Base-by-base conservation (phyloP, 2,797 vertebrate species). In the Echiichthys vipera region DNA sequence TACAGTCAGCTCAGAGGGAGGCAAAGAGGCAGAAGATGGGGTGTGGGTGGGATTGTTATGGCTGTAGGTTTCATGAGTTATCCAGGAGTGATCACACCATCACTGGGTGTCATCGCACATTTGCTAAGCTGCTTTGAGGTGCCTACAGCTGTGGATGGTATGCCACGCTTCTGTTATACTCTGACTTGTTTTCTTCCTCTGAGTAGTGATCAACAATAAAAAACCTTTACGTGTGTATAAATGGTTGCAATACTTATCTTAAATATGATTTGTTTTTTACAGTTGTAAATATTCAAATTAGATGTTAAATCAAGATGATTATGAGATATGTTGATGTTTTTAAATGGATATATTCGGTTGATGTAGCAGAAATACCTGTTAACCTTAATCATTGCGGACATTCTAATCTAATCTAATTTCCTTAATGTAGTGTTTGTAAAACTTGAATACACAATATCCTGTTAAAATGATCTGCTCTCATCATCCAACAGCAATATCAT, bases 71-170 rank as follows among this genome's bases (percentile, higher is more conserved):
- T 82, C 66, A 71, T 66, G 82, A 91, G 72, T 91, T 71, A 74
- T 81, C 74, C 72, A 81, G 81, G 80, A 85, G 83, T 77, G 80
- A 92, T 86, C 84, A 46, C 83, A 75, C 73, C 71, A 85, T 86
- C 56, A 49, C 78, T 61, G 78, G 63, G 77, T 89, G 91, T 91
- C 89, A 90, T 77, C 67, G 87, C 78, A 70, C 84, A 88, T 93
- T 92, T 84, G 75, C 74, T 93, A 85, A 91, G 80, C 83, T 80
- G 59, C 56, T 30, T 37, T 84, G 71, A 86, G 56, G 53, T 78
- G 82, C 77, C 32, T 74, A 56, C 29, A 76, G 50, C 74, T 67
- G 65, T 62, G 49, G 18, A 49, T 53, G 50, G 42, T 53, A 22
- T 2, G 6, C 62, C 7, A 6, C 8, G 24, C 51, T 62, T 65